Percentiles rank a stretch among this genome's conserved stretches.
Evolutionary conservation across 2,888 invertebrate genomes (phyloP).

Genomic region (Polyommatus icarus): DNA sequence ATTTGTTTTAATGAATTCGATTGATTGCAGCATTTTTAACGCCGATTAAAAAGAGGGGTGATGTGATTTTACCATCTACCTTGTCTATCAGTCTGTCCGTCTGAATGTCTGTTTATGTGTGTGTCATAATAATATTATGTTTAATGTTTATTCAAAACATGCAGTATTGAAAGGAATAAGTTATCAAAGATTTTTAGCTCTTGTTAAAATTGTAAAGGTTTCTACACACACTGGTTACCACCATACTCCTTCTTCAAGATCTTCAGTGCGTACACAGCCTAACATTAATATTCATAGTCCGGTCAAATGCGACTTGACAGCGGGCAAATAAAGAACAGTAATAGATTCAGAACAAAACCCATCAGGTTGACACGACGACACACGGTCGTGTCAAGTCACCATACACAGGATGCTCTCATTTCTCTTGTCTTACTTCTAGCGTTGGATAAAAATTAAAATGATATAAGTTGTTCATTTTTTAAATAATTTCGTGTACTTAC

Average conservation of each 20-base stretch:
- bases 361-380: constrained; percentile 54
- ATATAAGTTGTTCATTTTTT: too few relatives aligned
- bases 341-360: constrained; percentile 76
- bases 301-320: constrained; percentile 43
- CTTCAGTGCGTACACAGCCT: background rate
- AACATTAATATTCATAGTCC: constrained; percentile 61
- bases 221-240: background rate
- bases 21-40: background rate
- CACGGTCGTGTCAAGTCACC: constrained; percentile 46
- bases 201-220: background rate
- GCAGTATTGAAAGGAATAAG: background rate
- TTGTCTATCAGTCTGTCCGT: too few relatives aligned
- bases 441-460: background rate
- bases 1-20: constrained; percentile 18
- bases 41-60: background rate
- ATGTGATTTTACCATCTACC: background rate
- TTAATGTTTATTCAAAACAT: too few relatives aligned
- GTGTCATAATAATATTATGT: too few relatives aligned
- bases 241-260: background rate
- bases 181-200: too few relatives aligned
- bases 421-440: background rate
- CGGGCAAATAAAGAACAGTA: constrained; percentile 66
- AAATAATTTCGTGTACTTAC: too few relatives aligned
- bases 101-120: too few relatives aligned
- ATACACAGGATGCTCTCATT: background rate